phyloP scores from a whole-genome alignment of 2,113 vertebrate species.

The Fregetta grallaria region DNA sequence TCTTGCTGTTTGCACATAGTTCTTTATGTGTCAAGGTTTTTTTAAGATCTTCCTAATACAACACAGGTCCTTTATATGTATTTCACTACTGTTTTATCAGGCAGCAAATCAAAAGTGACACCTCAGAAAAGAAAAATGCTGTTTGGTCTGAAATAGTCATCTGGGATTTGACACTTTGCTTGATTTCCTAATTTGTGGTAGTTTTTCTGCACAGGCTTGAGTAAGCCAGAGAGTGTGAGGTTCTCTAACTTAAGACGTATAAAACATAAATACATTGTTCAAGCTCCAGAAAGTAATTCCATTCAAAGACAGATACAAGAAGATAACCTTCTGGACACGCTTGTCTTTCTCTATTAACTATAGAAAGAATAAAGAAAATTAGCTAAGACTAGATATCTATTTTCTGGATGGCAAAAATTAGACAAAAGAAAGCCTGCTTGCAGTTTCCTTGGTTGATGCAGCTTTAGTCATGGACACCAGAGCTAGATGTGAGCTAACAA shows the following conservation, averaged over 20 bases:
- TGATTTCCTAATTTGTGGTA: not conserved
- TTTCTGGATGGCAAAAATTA: not conserved
- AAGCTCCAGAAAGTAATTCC: not conserved
- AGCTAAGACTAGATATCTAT: not conserved
- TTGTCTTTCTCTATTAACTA: not conserved
- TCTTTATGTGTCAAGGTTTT: not conserved
- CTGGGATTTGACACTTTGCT: not conserved
- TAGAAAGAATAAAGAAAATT: not conserved
- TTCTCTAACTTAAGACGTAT: not conserved
- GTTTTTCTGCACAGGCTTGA: not conserved
- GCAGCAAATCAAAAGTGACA: not conserved
- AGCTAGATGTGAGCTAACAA: not conserved
- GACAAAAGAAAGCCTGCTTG: not conserved
- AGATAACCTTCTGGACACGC: not conserved
- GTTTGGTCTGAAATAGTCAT: not conserved
- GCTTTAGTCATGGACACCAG: not conserved
- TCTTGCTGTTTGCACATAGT: not conserved
- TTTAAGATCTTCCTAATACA: not conserved
- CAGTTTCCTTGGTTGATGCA: not conserved
- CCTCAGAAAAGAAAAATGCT: not conserved
- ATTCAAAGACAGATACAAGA: not conserved
- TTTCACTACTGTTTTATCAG: not conserved
- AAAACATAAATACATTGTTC: not conserved
- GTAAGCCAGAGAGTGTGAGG: not conserved
- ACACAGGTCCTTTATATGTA: not conserved